Evolutionary conservation across 2,113 vertebrate species (phyloP).

Genomic region (Dendrocopos noguchii): DNA sequence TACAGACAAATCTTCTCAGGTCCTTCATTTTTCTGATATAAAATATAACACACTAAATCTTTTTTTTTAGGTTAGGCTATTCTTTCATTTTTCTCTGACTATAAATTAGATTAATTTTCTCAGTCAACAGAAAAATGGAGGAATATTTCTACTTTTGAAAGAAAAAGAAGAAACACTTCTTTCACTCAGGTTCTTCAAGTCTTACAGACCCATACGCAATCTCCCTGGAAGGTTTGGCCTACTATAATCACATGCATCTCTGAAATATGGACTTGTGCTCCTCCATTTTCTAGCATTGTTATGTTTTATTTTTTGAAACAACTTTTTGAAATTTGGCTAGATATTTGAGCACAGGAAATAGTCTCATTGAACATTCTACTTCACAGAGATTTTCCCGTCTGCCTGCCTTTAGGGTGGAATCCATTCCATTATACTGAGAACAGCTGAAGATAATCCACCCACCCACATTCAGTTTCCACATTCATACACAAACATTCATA

Average conservation of each 20-base stretch:
- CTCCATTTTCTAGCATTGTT: neutral
- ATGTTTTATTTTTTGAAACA: neutral
- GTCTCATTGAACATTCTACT: neutral
- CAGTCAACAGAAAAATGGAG: neutral
- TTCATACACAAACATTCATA: neutral
- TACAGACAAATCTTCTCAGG: neutral
- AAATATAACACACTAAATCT: neutral
- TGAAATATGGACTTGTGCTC: neutral
- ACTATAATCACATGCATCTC: neutral
- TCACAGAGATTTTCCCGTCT: neutral
- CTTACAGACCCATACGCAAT: neutral
- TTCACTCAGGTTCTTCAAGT: neutral
- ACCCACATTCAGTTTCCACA: neutral
- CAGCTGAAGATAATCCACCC: neutral
- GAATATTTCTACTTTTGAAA: neutral
- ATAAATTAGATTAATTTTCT: neutral
- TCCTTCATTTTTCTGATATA: neutral
- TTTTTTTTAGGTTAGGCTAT: neutral
- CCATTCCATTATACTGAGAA: neutral
- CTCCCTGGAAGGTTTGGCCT: neutral
- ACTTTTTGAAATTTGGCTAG: neutral
- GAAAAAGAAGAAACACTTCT: neutral
- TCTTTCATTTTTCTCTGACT: conserved; percentile 13
- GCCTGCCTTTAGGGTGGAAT: neutral
- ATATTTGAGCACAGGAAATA: neutral